These are phyloP conservation scores for Horisme vitalbata DNA, from an alignment of 2,888 invertebrate species.

Conservation along the genomic window DNA sequence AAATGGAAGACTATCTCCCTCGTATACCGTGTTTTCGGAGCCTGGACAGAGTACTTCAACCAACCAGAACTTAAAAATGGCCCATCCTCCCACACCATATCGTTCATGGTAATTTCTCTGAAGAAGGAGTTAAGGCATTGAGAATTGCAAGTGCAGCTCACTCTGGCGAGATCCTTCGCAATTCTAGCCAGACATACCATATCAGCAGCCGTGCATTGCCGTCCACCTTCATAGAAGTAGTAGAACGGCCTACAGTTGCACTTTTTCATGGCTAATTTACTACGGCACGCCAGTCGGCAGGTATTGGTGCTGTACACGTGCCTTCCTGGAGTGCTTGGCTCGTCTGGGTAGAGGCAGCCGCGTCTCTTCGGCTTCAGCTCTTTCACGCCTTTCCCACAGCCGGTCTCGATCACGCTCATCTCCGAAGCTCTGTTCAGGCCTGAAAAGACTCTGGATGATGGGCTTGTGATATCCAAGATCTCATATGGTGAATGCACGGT, in stretches of 20 bases:
- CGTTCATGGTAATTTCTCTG: conserved; percentile 44
- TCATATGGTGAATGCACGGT: conserved; percentile 84
- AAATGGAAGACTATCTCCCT: conserved; percentile 85
- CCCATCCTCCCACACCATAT: conserved; percentile 57
- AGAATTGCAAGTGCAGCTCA: conserved; percentile 54
- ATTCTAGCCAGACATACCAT: conserved; percentile 79
- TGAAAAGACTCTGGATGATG: conserved; percentile 46
- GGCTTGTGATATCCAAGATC: conserved; percentile 69
- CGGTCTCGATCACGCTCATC: conserved; percentile 71
- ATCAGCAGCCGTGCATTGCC: conserved; percentile 74
- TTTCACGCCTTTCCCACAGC: conserved; percentile 68
- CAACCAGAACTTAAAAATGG: conserved; percentile 65
- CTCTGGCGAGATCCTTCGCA: conserved; percentile 41
- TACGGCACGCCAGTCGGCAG: conserved; percentile 72
- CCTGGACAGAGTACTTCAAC: conserved; percentile 73
- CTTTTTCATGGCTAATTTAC: conserved; percentile 66
- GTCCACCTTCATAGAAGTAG: conserved; percentile 81
- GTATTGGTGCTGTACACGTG: conserved; percentile 16
- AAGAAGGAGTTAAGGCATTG: conserved; percentile 65
- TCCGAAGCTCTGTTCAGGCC: conserved; percentile 63
- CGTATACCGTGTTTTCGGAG: conserved; percentile 81
- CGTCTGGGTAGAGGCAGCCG: conserved; percentile 74
- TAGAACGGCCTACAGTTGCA: conserved; percentile 85
- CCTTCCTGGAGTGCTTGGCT: conserved; percentile 1
- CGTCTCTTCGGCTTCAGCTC: conserved; percentile 69